Base-by-base conservation (phyloP, 1,140 invertebrate genomes). In the Plectus sambesii region DNA sequence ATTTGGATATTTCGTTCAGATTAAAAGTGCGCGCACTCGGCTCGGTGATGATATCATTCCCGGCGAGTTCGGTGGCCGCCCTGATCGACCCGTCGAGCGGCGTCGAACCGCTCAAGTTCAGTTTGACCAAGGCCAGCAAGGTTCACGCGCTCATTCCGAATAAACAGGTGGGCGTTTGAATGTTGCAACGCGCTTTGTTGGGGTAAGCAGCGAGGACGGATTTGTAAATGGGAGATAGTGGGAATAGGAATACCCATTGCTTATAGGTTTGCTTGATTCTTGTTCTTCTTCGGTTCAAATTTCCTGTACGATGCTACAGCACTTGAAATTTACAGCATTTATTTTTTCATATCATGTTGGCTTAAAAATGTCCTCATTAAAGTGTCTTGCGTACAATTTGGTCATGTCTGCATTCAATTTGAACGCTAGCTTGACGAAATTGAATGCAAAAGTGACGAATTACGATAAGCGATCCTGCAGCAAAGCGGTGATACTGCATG, bases 1-100 rank as follows among this genome's bases (percentile, higher is more conserved):
- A n/a, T n/a, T n/a, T n/a, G n/a, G n/a, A n/a, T n/a, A n/a, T n/a
- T n/a, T n/a, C n/a, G n/a, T 62, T 41, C 41, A 62, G 62, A 12
- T 20, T 50, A 39, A 46, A 42, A n/a, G 47, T 64, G 17, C 33
- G 56, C 8, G 59, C 60, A 8, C 60, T 63, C 39, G 61, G 61
- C 5, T 60, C 60, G 1, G 47, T 66, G n/a, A 49, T 63, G 49
- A 46, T 66, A 6, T 63, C 61, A 0, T 61, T 63, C 22, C 56
- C 61, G 2, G 25, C 52, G 3, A 50, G 46, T 4, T 57, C 60
- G 12, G 22, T 66, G 3, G 26, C 46, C 20, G 44, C 51, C 20
- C 49, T 63, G 8, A 58, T 55, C n/a, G 52, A 55, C 23, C 22
- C 46, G 2, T 39, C 49, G 15, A 30, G 37, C 8, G 55, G 57